Base-by-base conservation (phyloP, 2,797 vertebrate genomes). In the Pipistrellus pipistrellus region DNA sequence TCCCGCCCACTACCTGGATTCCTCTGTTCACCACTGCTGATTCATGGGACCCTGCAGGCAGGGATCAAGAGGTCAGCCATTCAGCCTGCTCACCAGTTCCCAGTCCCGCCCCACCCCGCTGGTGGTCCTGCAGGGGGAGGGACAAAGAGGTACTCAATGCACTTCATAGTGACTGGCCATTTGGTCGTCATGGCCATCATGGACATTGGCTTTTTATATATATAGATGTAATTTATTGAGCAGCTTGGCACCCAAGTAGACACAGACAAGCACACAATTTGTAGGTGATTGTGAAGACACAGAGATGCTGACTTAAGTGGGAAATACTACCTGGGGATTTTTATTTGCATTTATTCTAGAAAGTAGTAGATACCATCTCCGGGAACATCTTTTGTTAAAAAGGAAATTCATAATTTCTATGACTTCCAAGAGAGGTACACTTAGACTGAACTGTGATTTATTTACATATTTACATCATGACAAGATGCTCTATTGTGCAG, bases 281-380 rank as follows among this genome's bases (percentile, higher is more conserved):
- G 59, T 72, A 55, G 25, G 44, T 83, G 57, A 64, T 0, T 57
- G 23, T 55, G 4, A 21, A 72, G 44, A 94, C 62, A 76, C 48
- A 89, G 25, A 86, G 25, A 14, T 62, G 23, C 32, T 14, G n/a
- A 59, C 35, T 46, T 35, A 78, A 80, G 25, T n/a, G 11, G 46
- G 85, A 96, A 93, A 48, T 57, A 27, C 48, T 53, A 62, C 27
- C 48, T 75, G 38, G 35, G 27, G 30, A 62, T 17, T 57, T 73
- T 55, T 71, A 87, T 78, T 94, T 71, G 38, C 13, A 88, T 85
- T 76, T 72, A 81, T 93, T 95, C 35, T 21, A 46, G 62, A 82
- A 1, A 78, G 25, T 38, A 64, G 21, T 53, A 59, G 53, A 75
- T 4, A 69, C 78, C 11, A 91, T 66, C 38, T 59, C 41, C 3